These are phyloP conservation scores for Thymelicus acteon DNA, from an alignment of 2,888 invertebrate species.

Conservation along the genomic window DNA sequence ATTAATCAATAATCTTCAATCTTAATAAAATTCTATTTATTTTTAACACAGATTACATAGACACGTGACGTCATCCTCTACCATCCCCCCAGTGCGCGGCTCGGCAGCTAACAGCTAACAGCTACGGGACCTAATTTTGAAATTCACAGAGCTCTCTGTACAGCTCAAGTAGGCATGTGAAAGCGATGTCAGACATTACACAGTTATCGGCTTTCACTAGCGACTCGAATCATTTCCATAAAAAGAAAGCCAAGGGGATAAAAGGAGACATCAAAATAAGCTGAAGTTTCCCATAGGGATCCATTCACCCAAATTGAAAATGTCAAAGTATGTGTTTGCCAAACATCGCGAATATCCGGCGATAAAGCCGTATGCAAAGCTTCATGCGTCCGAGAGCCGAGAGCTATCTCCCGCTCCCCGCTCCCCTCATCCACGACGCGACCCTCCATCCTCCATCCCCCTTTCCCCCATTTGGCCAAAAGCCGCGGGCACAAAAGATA, in stretches of 20 bases:
- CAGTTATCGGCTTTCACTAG: neutral
- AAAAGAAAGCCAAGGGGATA: neutral
- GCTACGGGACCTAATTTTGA: too few relatives aligned
- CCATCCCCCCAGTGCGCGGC: too few relatives aligned
- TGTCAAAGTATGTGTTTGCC: conserved; percentile 22
- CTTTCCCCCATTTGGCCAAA: conserved; percentile 26
- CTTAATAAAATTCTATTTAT: too few relatives aligned
- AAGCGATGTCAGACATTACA: neutral
- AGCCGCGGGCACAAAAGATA: conserved; percentile 47
- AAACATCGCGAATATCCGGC: conserved; percentile 30
- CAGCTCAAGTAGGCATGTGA: too few relatives aligned
- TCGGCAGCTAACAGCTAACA: too few relatives aligned
- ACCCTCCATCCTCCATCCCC: neutral
- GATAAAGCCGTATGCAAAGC: conserved; percentile 36
- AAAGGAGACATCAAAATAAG: conserved; percentile 7
- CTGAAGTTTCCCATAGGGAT: conserved; percentile 8
- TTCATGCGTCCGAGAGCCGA: conserved; percentile 27
- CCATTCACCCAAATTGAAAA: conserved; percentile 13
- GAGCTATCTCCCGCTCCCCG: conserved; percentile 30
- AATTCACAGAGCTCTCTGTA: too few relatives aligned
- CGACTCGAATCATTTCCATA: neutral
- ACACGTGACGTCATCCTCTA: too few relatives aligned
- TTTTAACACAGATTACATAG: too few relatives aligned
- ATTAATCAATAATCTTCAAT: too few relatives aligned
- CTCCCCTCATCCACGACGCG: conserved; percentile 5